These are phyloP conservation scores for Grapholita molesta DNA, from an alignment of 1,140 invertebrate genomes.

Conservation along the genomic window DNA sequence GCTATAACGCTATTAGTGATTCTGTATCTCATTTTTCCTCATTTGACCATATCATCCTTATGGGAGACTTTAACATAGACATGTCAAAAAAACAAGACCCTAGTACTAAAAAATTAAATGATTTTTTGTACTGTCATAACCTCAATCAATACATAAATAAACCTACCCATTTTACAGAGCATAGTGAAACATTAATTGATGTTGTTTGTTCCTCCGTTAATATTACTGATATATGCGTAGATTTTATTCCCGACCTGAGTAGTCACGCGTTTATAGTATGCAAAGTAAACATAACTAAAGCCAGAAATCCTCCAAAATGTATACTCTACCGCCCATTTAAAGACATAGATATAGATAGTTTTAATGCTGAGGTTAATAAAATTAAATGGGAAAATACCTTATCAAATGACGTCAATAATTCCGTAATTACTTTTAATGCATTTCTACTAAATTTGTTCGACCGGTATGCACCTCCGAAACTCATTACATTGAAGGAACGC, in stretches of 20 bases:
- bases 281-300: conserved; percentile 2
- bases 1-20: too few relatives aligned
- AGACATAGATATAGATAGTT: not conserved
- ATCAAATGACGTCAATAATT: not conserved
- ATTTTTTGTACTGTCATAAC: not conserved
- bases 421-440: not conserved
- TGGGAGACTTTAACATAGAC: too few relatives aligned
- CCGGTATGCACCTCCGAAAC: not conserved
- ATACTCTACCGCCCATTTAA: conserved; percentile 3
- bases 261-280: conserved; percentile 2
- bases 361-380: not conserved
- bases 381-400: not conserved
- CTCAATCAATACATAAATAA: not conserved
- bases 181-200: not conserved
- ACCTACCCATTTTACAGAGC: not conserved
- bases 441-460: not conserved
- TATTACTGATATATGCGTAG: not conserved
- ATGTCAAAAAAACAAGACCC: too few relatives aligned
- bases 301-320: not conserved
- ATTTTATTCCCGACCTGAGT: not conserved
- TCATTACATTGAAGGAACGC: not conserved
- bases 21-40: not conserved
- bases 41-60: not conserved
- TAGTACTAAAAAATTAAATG: not conserved
- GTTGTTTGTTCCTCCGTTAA: not conserved